Conservation (phyloP, 2,113 vertebrate species). For the Callipepla squamata region DNA sequence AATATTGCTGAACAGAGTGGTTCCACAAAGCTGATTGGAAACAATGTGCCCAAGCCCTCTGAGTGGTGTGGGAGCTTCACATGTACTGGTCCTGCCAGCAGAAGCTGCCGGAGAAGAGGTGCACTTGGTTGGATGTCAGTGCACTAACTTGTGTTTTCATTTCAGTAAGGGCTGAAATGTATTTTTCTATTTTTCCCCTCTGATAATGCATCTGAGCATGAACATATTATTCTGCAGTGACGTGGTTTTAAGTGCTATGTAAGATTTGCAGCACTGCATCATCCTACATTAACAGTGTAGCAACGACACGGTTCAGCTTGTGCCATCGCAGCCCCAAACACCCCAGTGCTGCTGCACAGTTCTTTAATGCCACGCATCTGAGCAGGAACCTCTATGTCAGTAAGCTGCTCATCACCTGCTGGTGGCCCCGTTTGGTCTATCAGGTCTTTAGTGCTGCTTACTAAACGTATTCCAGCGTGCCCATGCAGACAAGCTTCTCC, state of each 20-base stretch:
- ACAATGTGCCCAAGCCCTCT: not conserved
- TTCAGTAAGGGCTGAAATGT: not conserved
- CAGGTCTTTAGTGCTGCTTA: not conserved
- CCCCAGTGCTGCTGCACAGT: accelerated
- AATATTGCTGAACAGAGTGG: not conserved
- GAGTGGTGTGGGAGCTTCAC: not conserved
- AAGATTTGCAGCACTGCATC: not conserved
- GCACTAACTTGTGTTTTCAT: not conserved
- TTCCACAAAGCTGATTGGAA: not conserved
- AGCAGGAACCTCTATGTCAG: not conserved
- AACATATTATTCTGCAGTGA: not conserved
- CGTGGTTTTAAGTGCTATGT: not conserved
- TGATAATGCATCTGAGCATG: not conserved
- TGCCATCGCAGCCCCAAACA: not conserved
- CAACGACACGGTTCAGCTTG: not conserved
- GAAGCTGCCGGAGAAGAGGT: not conserved
- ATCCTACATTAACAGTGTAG: not conserved
- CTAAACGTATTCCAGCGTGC: not conserved
- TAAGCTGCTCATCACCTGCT: not conserved
- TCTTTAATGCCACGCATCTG: not conserved
- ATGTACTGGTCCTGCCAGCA: not conserved
- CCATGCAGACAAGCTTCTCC: not conserved
- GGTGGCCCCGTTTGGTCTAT: not conserved
- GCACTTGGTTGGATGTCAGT: not conserved
- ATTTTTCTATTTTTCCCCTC: not conserved